A percentile compares a stretch with the other conserved stretches of the same genome.
phyloP scores from a whole-genome alignment of 2,797 vertebrate species.

The Octomys mimax region DNA sequence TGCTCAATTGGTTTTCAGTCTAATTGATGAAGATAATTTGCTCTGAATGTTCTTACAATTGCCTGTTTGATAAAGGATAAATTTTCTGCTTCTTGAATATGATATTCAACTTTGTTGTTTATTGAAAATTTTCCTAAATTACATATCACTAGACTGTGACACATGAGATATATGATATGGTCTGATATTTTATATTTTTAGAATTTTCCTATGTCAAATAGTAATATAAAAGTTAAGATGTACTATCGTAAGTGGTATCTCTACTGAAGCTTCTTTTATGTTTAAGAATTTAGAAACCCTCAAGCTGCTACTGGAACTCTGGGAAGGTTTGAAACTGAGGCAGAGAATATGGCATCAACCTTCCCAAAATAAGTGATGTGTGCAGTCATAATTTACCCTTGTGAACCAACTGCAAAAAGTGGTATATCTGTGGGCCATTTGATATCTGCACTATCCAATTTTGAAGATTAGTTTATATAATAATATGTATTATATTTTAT shows the following conservation, averaged over 20 bases:
- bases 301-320: neutral
- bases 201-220: neutral
- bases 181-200: neutral
- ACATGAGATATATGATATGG: neutral
- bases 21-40: neutral
- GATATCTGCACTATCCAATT: neutral
- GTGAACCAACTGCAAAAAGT: neutral
- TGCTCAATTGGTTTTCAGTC: neutral
- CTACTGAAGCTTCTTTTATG: neutral
- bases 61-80: neutral
- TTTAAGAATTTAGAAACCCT: neutral
- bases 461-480: neutral
- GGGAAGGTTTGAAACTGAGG: neutral
- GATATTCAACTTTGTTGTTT: neutral
- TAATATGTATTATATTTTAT: neutral
- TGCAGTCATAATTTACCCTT: neutral
- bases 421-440: neutral
- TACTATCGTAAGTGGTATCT: neutral
- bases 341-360: neutral
- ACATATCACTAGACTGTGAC: neutral
- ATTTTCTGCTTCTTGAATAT: neutral
- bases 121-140: constrained; percentile 3
- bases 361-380: neutral
- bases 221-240: neutral
- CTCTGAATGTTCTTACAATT: neutral